A percentile compares a stretch with the other conserved stretches of the same genome.
phyloP scores from a whole-genome alignment of 2,888 invertebrate genomes.

The Adineta ricciae region DNA sequence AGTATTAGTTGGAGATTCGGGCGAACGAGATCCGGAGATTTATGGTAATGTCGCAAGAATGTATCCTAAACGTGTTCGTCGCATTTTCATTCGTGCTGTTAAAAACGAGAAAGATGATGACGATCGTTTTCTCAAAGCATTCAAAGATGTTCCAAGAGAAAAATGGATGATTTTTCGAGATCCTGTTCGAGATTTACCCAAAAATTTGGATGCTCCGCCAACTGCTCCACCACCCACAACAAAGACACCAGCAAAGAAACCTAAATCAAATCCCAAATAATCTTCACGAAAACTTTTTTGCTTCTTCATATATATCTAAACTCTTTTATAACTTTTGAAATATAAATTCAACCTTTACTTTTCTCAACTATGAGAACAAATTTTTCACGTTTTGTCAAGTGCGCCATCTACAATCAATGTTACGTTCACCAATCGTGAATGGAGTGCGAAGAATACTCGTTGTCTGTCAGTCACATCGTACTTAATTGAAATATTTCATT shows the following conservation, averaged over 20 bases:
- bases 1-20: slow-evolving; percentile 11
- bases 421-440: background rate
- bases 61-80: background rate
- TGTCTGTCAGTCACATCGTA: background rate
- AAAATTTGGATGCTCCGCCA: background rate
- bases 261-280: background rate
- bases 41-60: background rate
- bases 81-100: background rate
- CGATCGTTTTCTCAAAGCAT: background rate
- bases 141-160: slow-evolving; percentile 14
- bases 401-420: background rate
- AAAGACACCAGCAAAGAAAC: background rate
- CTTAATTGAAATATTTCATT: too few relatives aligned
- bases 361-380: too few relatives aligned
- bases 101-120: background rate
- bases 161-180: background rate
- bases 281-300: too few relatives aligned
- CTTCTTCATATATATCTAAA: too few relatives aligned
- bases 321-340: too few relatives aligned
- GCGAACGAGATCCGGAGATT: slow-evolving; percentile 10
- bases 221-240: background rate
- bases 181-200: background rate
- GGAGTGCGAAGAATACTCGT: background rate
- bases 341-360: too few relatives aligned
- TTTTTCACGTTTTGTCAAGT: too few relatives aligned